Percentiles rank a stretch among this genome's conserved stretches.
These are phyloP conservation scores for Rhingia rostrata DNA, from an alignment of 2,888 invertebrate species.

Conservation along the genomic window DNA sequence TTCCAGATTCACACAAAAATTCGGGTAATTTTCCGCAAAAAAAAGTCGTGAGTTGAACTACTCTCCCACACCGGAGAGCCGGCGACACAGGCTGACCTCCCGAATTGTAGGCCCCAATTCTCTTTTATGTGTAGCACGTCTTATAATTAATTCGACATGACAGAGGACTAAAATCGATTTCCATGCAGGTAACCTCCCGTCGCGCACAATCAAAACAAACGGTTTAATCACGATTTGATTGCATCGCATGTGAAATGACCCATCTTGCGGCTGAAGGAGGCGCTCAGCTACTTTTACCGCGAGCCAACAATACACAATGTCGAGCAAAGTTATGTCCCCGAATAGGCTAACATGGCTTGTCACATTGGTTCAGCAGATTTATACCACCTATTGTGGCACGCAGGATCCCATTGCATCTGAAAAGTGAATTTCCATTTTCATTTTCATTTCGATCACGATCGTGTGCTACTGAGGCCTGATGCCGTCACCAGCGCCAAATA, in stretches of 20 bases:
- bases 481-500: conserved; percentile 48
- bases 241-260: conserved; percentile 61
- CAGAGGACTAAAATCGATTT: conserved; percentile 61
- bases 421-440: conserved; percentile 66
- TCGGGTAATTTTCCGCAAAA: conserved; percentile 24
- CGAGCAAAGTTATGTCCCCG: conserved; percentile 41
- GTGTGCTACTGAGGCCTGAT: conserved; percentile 47
- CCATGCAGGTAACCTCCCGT: conserved; percentile 35
- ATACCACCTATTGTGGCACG: conserved; percentile 43
- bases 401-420: conserved; percentile 47
- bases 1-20: conserved; percentile 48
- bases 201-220: conserved; percentile 61
- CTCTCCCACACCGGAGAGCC: not conserved
- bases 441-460: conserved; percentile 66
- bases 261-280: conserved; percentile 23
- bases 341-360: conserved; percentile 48
- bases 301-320: conserved; percentile 29
- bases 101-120: conserved; percentile 20
- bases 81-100: conserved; percentile 39
- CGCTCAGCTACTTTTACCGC: conserved; percentile 25
- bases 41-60: conserved; percentile 46
- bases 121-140: conserved; percentile 59
- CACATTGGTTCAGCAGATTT: conserved; percentile 55
- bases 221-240: conserved; percentile 70
- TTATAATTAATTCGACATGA: conserved; percentile 71